Evolutionary conservation across 64 coral and sea anemone species (phyloP), one percentile per base, ranked within the genome.

Genomic region (Pocillopora damicornis): DNA sequence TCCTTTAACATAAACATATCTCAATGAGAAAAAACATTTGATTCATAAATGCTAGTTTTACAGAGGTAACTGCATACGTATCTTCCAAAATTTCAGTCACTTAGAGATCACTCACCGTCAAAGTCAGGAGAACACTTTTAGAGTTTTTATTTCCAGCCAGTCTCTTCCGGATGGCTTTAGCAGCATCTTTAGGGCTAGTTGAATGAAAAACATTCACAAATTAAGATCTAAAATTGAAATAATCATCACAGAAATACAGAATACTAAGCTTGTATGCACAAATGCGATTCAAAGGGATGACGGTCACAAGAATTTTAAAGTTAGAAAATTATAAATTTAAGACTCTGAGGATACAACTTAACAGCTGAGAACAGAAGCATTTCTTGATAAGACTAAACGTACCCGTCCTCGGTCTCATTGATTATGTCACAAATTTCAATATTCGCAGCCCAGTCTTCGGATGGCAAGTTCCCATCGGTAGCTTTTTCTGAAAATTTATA

Each of bases 361-460:
- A 71, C 42, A 71, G 67, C 64, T 20, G 67, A 11, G n/a, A 23
- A 71, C 3, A 71, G 22, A 71, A 71, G 9, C 11, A 23, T 11
- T 26, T 9, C n/a, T 23, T 71, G 10, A 1, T 71, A n/a, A 6
- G n/a, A 75, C 38, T 36, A 62, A 79, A 86, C 93, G 82, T 73
- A 99, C 97, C 97, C 97, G 71, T 99, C 97, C 15, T 99, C 97
- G 58, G 97, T 99, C 79, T 99, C 97, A 75, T 99, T 99, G 79
- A 99, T 99, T 25, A 99, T 88, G 90, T 99, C 97, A 73, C 97
- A 99, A 26, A 99, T 99, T 75, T 99, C 97, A 77, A 99, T 94
- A 74, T 99, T 99, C 34, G 95, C 89, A n/a, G 97, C 91, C 97
- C 97, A 99, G 75, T 99, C 97, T 93, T 99, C 97, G 8, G 97